Base-by-base conservation (phyloP, 2,888 invertebrate genomes). In the Alloscopus bannaensis region DNA sequence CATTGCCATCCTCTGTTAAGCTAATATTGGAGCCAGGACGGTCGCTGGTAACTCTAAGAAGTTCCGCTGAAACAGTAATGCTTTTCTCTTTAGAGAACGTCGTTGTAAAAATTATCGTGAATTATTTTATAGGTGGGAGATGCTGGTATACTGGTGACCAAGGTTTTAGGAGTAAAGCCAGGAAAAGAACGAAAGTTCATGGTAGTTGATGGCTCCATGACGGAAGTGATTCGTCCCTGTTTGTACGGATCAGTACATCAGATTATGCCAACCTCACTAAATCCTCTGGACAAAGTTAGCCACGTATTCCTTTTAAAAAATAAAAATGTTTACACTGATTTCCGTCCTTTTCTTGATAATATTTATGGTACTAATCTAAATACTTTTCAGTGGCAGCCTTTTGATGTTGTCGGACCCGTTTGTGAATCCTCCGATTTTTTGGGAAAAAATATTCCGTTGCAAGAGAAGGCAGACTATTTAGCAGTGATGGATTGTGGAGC, bases 1-100 rank as follows among this genome's bases (percentile, higher is more conserved):
- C 62, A 13, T 64, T 85, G 22, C 86, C 86, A 28, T 82, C 82
- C 60, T 85, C 84, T 31, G 75, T 88, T 2, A 86, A 86, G 8
- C 81, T 89, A 20, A 87, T 89, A n/a, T 70, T 89, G 6, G 89
- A 89, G 73, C 89, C 89, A 1, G 89, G 89, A 2, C 84, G 89
- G 26, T 88, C 88, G 3, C 77, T 89, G 40, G 89, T 87, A 11
- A n/a, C 6, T 13, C 4, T 8, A 36, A 36, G 13, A 36, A 6
- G 8, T 8, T 36, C 36, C 36, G 13, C 6, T 13, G 13, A 36
- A 36, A 36, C 13, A 36, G 36, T 36, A 36, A 36, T 13, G 8
- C 6, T 36, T 45, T 47, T 24, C 8, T 22, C 8, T 18, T 24
- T 28, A 20, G 6, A 4, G 45, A 60, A 52, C 40, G 47, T 36